These are phyloP conservation scores for Macrostomum lignano DNA, from an alignment of 1,140 invertebrate genomes.

Conservation along the genomic window DNA sequence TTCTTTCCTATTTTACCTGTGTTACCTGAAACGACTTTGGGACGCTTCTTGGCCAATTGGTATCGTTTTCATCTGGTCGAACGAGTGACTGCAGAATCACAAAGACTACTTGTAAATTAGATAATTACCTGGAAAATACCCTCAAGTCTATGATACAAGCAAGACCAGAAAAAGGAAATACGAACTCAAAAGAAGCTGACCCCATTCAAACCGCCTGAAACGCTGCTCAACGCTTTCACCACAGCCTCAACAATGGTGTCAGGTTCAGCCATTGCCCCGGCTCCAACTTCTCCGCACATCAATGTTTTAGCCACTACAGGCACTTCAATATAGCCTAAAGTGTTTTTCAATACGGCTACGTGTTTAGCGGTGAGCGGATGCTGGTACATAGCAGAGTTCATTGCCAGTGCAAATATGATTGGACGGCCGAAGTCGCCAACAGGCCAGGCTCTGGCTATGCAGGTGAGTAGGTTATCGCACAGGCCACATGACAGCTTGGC, in stretches of 20 bases:
- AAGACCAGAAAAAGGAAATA: too few species aligned
- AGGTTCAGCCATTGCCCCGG: conserved; percentile 75
- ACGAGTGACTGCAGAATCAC: too few species aligned
- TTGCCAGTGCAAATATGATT: conserved; percentile 73
- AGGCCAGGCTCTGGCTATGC: conserved; percentile 60
- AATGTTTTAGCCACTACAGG: conserved; percentile 57
- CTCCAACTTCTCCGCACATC: conserved; percentile 59
- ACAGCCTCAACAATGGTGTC: conserved; percentile 36
- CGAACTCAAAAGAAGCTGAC: too few species aligned
- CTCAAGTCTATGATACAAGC: too few species aligned
- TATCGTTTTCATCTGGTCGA: too few species aligned
- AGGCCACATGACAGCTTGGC: conserved; percentile 70
- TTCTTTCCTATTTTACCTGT: too few species aligned
- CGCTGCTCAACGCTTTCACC: background rate
- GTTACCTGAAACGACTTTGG: too few species aligned
- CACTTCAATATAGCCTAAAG: conserved; percentile 55
- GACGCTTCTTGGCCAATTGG: too few species aligned
- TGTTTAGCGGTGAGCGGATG: conserved; percentile 62
- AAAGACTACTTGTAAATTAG: too few species aligned
- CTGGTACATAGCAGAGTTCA: conserved; percentile 76
- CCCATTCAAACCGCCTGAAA: too few species aligned
- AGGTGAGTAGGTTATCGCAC: conserved; percentile 84
- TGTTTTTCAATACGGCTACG: conserved; percentile 36
- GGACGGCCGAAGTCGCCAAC: conserved; percentile 36
- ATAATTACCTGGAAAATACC: too few species aligned